Base-by-base conservation (phyloP, 1,140 invertebrate genomes). In the Tigriopus japonicus region DNA sequence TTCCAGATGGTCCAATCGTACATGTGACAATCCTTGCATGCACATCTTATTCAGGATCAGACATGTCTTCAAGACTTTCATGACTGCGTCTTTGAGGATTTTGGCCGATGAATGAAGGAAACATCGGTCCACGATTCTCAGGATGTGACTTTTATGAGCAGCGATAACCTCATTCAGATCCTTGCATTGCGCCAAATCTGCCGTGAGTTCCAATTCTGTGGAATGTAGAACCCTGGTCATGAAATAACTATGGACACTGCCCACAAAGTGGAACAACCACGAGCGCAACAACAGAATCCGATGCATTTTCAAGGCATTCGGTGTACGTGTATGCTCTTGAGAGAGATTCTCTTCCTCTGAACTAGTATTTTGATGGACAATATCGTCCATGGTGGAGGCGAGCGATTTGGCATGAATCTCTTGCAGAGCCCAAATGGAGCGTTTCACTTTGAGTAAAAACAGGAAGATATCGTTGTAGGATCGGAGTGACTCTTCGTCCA, bases 401-500 rank as follows among this genome's bases (percentile, higher is more conserved):
- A 55, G 53, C 76, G 74, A 73, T 51, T 66, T 67, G 68, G 79
- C 80, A 62, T 67, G 65, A 6, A 81, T 69, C 64, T 76, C 73
- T 66, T 79, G 79, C 35, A 81, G 68, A 1, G 75, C 76, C 71
- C 76, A 78, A 14, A 81, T 69, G 2, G 78, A 78, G 71, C 77
- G 77, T 67, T 81, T 81, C 0, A 81, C 68, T 67, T 80, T 79
- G 28, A 82, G 68, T 24, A 80, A 71, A 67, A 81, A 80, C 42
- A 71, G 68, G 67, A 82, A 81, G 58, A 81, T 73, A 14, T 75
- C 70, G 65, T 80, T 80, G 65, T 81, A 82, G 58, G 76, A 72
- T 13, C 69, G 65, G n/a, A 60, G 13, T 3, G 17, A 14, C 6
- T 17, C 2, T 21, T n/a, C 24, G 17, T 19, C 41, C 13, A 61